Base-by-base conservation (phyloP, 2,113 vertebrate species). In the Uria aalge region DNA sequence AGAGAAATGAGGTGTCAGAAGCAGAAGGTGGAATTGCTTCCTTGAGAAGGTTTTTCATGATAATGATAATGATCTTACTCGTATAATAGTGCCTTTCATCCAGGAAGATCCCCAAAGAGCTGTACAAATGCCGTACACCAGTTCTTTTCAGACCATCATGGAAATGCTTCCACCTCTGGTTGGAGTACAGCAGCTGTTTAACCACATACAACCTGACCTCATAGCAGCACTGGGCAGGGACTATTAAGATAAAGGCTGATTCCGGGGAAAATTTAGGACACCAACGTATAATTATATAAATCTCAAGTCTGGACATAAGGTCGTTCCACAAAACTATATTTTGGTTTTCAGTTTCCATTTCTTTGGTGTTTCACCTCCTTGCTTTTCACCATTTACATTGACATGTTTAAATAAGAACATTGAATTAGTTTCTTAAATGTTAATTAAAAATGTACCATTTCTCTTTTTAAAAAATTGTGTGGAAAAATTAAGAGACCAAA, bases 41-140 rank as follows among this genome's bases (percentile, higher is more conserved):
- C 97, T 97, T 96, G 96, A 97, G 96, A 97, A 98, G 97, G 97
- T 97, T 97, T 98, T 97, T 98, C 97, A 98, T 91, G 95, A 96
- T 97, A 98, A 98, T 97, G 96, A 97, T 97, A 97, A 97, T 96
- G 97, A 97, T 97, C 92, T 97, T 96, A 96, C 94, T 86, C 89
- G 15, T 96, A 96, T 97, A 97, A 98, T 96, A 95, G 95, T 62
- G 90, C 90, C 96, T 97, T 97, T 97, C 97, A 97, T 96, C 97
- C 92, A 95, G 96, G 91, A 97, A 91, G 89, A 97, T 96, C 92
- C 92, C 97, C 91, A 91, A 97, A 97, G 94, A 97, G 95, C 91
- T 71, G 79, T 95, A 92, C 77, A 85, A 96, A 96, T 72, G 87
- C 95, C 0, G 12, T 97, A 94, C 80, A 95, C 95, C 76, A 76